A percentile compares a stretch with the other conserved stretches of the same genome.
These are phyloP conservation scores for Misgurnus anguillicaudatus DNA, from an alignment of 2,113 vertebrate genomes.

Conservation along the genomic window DNA sequence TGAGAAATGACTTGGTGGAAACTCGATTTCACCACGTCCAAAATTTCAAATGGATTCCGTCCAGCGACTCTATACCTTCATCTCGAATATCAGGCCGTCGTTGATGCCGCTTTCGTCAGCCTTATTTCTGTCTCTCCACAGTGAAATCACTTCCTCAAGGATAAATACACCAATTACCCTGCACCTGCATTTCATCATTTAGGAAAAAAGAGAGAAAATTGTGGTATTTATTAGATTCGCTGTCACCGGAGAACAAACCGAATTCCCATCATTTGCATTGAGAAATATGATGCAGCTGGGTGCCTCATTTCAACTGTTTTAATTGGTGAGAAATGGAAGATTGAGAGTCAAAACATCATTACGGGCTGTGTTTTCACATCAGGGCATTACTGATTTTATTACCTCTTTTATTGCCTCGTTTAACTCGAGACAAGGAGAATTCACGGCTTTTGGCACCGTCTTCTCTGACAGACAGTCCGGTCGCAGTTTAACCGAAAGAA, in stretches of 20 bases:
- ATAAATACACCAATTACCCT: conserved; percentile 65
- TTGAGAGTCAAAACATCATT: conserved; percentile 71
- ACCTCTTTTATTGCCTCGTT: conserved; percentile 76
- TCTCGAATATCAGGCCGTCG: conserved; percentile 17
- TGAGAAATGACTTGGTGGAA: conserved; percentile 26
- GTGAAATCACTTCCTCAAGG: conserved; percentile 61
- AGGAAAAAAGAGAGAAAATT: conserved; percentile 55
- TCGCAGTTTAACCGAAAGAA: conserved; percentile 4
- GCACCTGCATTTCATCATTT: conserved; percentile 74
- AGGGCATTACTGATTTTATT: conserved; percentile 76
- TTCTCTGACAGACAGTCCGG: conserved; percentile 4
- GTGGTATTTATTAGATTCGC: conserved; percentile 75
- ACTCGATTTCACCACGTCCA: conserved; percentile 5
- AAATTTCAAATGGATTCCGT: conserved; percentile 22
- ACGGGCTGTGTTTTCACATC: conserved; percentile 71
- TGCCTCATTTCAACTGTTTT: conserved; percentile 70
- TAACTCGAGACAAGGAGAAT: conserved; percentile 66
- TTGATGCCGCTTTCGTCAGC: conserved; percentile 30
- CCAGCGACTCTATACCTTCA: neutral
- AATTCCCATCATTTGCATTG: conserved; percentile 66
- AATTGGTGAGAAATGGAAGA: conserved; percentile 74
- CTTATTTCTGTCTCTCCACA: conserved; percentile 39
- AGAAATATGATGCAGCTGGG: conserved; percentile 73
- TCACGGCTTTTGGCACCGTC: conserved; percentile 35
- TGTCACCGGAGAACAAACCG: conserved; percentile 64